Percentiles rank a stretch among this genome's conserved stretches.
Conservation (phyloP, 2,113 vertebrate genomes). For the Bathybates hornii region DNA sequence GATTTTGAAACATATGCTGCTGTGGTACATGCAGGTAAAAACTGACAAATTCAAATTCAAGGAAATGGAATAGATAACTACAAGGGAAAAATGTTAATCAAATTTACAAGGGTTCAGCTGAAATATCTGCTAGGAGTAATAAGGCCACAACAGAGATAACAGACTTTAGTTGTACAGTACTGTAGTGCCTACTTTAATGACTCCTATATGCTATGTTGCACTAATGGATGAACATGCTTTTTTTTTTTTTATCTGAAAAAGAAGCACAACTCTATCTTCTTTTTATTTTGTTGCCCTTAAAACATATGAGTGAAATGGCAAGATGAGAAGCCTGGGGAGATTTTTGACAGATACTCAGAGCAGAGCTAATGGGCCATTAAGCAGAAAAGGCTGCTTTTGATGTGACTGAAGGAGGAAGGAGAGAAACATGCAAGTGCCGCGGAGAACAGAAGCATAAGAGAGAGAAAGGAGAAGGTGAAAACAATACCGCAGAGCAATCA, state of each 20-base stretch:
- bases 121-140: background rate
- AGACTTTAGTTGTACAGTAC: background rate
- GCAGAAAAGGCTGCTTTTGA: conserved; percentile 43
- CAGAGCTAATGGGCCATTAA: conserved; percentile 53
- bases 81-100: background rate
- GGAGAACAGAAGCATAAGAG: background rate
- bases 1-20: background rate
- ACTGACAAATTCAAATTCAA: background rate
- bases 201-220: background rate
- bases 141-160: background rate
- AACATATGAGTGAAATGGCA: conserved; percentile 1
- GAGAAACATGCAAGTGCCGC: background rate
- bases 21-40: background rate
- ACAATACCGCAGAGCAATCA: conserved; percentile 34
- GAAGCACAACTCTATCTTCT: background rate
- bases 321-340: conserved; percentile 17
- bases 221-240: background rate
- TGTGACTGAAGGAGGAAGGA: conserved; percentile 14
- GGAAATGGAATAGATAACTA: background rate
- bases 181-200: background rate
- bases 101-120: background rate
- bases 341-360: conserved; percentile 37
- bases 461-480: background rate
- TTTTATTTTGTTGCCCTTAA: conserved; percentile 10
- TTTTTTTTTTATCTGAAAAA: background rate